Evolutionary conservation across 2,888 invertebrate species (phyloP).

Genomic region (Empis livida): DNA sequence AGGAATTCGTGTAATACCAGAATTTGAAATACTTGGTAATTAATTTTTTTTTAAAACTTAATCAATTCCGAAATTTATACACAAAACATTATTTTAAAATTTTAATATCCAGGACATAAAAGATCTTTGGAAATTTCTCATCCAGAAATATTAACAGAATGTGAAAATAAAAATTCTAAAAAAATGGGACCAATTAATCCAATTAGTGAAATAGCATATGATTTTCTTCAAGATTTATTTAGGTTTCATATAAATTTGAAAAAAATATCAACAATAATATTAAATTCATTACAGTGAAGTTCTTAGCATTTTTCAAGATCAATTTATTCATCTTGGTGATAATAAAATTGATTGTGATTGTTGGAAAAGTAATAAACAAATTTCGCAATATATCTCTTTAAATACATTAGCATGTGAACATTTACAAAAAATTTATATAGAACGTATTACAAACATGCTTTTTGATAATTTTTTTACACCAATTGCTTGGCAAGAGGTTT

Average conservation of each 20-base stretch:
- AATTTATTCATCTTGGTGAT: conserved; percentile 78
- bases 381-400: conserved; percentile 46
- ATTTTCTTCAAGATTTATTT: conserved; percentile 53
- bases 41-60: too few species aligned
- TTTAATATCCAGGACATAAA: conserved; percentile 70
- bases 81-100: too few species aligned
- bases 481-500: conserved; percentile 81
- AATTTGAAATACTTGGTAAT: conserved; percentile 77
- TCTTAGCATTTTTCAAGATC: conserved; percentile 56
- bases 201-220: conserved; percentile 47
- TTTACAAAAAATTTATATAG: conserved; percentile 57
- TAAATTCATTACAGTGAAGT: conserved; percentile 31
- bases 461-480: conserved; percentile 40
- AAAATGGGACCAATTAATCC: conserved; percentile 74
- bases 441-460: conserved; percentile 41
- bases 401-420: conserved; percentile 41
- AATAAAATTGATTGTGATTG: conserved; percentile 78
- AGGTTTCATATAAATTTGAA: conserved; percentile 46
- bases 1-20: conserved; percentile 78
- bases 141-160: conserved; percentile 60
- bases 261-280: not conserved
- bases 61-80: too few species aligned
- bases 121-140: conserved; percentile 72
- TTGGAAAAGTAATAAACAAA: conserved; percentile 59
- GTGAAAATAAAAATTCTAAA: conserved; percentile 43